Evolutionary conservation across 2,113 vertebrate genomes (phyloP), one percentile per base, ranked within the genome.

Genomic region (Empidonax traillii): DNA sequence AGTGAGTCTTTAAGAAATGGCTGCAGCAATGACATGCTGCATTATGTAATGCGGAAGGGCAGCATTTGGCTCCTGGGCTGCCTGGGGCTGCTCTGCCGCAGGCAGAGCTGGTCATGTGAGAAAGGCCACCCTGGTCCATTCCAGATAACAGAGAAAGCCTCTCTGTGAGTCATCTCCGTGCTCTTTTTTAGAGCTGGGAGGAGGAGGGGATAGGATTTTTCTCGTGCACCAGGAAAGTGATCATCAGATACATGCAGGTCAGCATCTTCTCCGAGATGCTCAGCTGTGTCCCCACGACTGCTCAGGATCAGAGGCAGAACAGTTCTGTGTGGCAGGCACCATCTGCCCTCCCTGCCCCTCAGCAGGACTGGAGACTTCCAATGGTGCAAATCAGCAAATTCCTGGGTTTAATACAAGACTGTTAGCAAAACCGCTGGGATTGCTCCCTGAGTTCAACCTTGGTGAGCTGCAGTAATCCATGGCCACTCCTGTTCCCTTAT

Each of bases 11-110:
- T 80, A 14, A 88, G 95, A 63, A 80, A 92, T 44, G 82, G 79
- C 94, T 96, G 85, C 94, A 92, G 91, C 22, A 4, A 52, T 90
- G 85, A 47, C 85, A 88, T 30, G 78, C 79, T 81, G 91, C 90
- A 31, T 96, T 91, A 93, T 86, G 92, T 88, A 94, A 97, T 51
- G 58, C 1, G 0, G 24, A 44, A 93, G 89, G 76, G 65, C 44
- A 85, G 84, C 17, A 2, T 30, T 37, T 3, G 3, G 63, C 89
- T 93, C 62, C 69, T 1, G 2, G 24, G 63, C 62, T 93, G 93
- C 81, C 58, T 52, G 69, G 37, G 3, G 28, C 85, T 0, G 1
- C 46, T 84, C 39, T 95, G 91, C 96, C 0, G 51, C 85, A 85
- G 28, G 91, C 74, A 76, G 31, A 76, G 82, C 71, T 51, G 46